A percentile compares a stretch with the other conserved stretches of the same genome.
Evolutionary conservation across 2,113 vertebrate genomes (phyloP).

Genomic region (Melanostigma gelatinosum): DNA sequence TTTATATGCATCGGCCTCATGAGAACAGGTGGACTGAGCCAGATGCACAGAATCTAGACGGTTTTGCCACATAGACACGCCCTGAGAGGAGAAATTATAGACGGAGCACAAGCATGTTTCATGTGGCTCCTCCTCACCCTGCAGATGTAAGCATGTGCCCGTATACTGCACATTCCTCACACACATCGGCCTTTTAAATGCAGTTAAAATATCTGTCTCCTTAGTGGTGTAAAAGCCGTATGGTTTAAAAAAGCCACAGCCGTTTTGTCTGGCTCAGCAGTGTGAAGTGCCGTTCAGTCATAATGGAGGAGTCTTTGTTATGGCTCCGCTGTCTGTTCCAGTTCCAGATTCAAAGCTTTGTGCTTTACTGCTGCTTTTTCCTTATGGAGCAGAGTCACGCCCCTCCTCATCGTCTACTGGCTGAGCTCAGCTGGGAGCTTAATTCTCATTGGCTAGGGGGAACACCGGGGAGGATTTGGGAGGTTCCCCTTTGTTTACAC

Average conservation of each 20-base stretch:
- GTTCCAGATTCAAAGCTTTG: slow-evolving; percentile 77
- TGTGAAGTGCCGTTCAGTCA: slow-evolving; percentile 36
- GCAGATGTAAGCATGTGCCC: slow-evolving; percentile 29
- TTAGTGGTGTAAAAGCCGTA: slow-evolving; percentile 10
- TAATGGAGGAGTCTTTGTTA: slow-evolving; percentile 73
- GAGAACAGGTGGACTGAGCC: slow-evolving; percentile 60
- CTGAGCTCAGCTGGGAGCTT: slow-evolving; percentile 61
- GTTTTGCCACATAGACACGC: not conserved
- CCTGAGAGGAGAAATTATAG: not conserved
- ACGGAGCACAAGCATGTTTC: not conserved
- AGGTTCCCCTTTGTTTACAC: slow-evolving; percentile 82
- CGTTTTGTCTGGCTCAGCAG: slow-evolving; percentile 28
- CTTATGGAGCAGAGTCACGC: slow-evolving; percentile 44
- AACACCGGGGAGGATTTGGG: slow-evolving; percentile 62
- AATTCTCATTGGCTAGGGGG: slow-evolving; percentile 67
- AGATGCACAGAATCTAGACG: slow-evolving; percentile 11
- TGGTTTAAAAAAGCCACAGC: slow-evolving; percentile 30
- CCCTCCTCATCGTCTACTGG: slow-evolving; percentile 67
- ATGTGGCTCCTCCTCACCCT: slow-evolving; percentile 19
- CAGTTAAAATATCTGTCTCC: slow-evolving; percentile 4
- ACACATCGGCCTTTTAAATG: slow-evolving; percentile 18
- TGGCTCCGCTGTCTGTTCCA: slow-evolving; percentile 60
- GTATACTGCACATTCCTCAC: not conserved
- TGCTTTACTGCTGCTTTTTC: slow-evolving; percentile 68
- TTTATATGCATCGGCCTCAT: slow-evolving; percentile 35